Evolutionary conservation across 2,888 invertebrate genomes (phyloP).

Genomic region (Trachelus stipa): DNA sequence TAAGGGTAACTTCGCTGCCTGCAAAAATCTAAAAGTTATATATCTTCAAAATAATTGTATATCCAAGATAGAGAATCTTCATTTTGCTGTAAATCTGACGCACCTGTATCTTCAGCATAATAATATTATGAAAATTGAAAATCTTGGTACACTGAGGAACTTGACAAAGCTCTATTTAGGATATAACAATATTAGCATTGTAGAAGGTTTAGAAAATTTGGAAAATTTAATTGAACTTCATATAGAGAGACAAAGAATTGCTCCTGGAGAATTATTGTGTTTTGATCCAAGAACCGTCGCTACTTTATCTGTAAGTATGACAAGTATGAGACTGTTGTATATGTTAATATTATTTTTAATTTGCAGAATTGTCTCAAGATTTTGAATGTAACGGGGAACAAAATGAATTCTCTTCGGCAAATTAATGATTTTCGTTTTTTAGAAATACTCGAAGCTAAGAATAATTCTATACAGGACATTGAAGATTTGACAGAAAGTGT

Average conservation of each 20-base stretch:
- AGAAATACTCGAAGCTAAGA: slow-evolving; percentile 70
- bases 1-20: slow-evolving; percentile 61
- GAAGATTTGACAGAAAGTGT: slow-evolving; percentile 70
- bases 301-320: slow-evolving; percentile 71
- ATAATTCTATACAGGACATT: slow-evolving; percentile 72
- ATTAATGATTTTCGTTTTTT: slow-evolving; percentile 70
- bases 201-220: slow-evolving; percentile 76
- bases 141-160: slow-evolving; percentile 73
- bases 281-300: slow-evolving; percentile 76
- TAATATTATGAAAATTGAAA: slow-evolving; percentile 77
- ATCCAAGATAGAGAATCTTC: slow-evolving; percentile 78
- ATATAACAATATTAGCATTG: slow-evolving; percentile 75
- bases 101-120: slow-evolving; percentile 83
- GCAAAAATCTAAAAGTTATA: slow-evolving; percentile 71
- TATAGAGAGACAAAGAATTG: slow-evolving; percentile 75
- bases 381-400: slow-evolving; percentile 75
- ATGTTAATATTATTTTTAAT: background rate
- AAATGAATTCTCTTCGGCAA: slow-evolving; percentile 70
- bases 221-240: slow-evolving; percentile 75
- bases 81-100: slow-evolving; percentile 74
- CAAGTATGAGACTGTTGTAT: background rate
- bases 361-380: slow-evolving; percentile 70
- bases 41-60: slow-evolving; percentile 88
- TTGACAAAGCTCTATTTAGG: slow-evolving; percentile 83
- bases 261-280: slow-evolving; percentile 71